phyloP scores from a whole-genome alignment of 2,888 invertebrate species.

The Antitype chi region DNA sequence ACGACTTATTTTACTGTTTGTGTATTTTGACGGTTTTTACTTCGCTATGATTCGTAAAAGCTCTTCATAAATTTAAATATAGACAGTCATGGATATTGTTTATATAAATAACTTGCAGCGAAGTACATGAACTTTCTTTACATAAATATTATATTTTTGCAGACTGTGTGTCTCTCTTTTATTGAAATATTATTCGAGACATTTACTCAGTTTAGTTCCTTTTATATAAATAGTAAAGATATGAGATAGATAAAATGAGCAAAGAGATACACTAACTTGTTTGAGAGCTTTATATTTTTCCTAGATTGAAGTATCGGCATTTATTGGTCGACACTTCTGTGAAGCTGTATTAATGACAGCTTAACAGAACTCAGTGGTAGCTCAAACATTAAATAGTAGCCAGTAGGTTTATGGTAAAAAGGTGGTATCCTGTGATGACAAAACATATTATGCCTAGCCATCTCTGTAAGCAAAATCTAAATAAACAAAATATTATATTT shows the following conservation, averaged over 20 bases:
- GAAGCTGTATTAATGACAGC: not conserved
- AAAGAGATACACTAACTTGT: not conserved
- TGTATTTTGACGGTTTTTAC: slow-evolving; percentile 16
- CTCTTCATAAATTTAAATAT: slow-evolving; percentile 50
- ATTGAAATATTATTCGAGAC: slow-evolving; percentile 22
- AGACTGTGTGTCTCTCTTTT: slow-evolving; percentile 24
- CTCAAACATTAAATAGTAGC: not conserved
- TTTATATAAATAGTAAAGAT: not conserved
- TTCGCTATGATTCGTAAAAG: not conserved
- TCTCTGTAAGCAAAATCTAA: not conserved
- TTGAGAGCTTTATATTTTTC: not conserved
- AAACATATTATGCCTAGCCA: not conserved
- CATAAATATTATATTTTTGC: slow-evolving; percentile 11
- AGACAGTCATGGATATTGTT: slow-evolving; percentile 35
- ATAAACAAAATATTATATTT: not conserved
- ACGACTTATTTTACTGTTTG: slow-evolving; percentile 12
- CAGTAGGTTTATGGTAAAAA: not conserved
- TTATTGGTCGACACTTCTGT: too few species aligned
- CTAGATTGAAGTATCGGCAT: not conserved
- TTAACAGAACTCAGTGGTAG: not conserved
- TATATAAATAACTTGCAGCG: slow-evolving; percentile 6
- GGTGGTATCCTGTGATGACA: not conserved
- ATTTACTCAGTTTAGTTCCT: not conserved
- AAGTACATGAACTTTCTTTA: slow-evolving; percentile 16
- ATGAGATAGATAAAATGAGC: not conserved